Evolutionary conservation across 64 coral and sea anemone genomes (phyloP).

Genomic region (Stichodactyla mertensii): DNA sequence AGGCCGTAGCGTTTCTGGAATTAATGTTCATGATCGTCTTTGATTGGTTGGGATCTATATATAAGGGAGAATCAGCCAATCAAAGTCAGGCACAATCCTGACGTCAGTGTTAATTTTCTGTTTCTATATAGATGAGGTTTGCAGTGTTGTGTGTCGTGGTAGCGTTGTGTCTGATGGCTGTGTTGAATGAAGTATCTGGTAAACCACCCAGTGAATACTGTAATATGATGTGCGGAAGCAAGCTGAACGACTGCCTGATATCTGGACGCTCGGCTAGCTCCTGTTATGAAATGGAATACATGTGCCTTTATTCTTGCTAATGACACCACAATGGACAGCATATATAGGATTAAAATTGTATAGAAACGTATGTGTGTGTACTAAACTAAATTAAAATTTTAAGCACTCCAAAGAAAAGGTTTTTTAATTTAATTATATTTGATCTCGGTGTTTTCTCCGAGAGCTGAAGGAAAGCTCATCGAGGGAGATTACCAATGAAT

Average conservation of each 20-base stretch:
- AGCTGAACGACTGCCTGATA: not conserved
- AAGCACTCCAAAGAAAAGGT: not conserved
- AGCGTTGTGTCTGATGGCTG: not conserved
- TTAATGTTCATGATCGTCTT: too few species aligned
- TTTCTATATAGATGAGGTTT: conserved; percentile 1
- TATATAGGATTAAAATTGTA: not conserved
- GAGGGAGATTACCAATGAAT: too few species aligned
- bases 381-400: not conserved
- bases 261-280: not conserved
- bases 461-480: too few species aligned
- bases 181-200: not conserved
- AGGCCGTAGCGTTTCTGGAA: too few species aligned
- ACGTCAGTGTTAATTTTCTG: not conserved
- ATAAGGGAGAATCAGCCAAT: too few species aligned
- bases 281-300: not conserved
- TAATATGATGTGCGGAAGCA: not conserved
- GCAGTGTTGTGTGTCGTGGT: not conserved
- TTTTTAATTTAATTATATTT: too few species aligned
- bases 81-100: too few species aligned
- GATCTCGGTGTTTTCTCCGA: too few species aligned
- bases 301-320: not conserved
- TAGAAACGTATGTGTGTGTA: not conserved
- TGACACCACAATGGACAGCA: not conserved
- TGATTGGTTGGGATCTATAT: too few species aligned
- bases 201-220: not conserved